Conservation (phyloP, 2,113 vertebrate genomes). For the Microcebus jonahi region DNA sequence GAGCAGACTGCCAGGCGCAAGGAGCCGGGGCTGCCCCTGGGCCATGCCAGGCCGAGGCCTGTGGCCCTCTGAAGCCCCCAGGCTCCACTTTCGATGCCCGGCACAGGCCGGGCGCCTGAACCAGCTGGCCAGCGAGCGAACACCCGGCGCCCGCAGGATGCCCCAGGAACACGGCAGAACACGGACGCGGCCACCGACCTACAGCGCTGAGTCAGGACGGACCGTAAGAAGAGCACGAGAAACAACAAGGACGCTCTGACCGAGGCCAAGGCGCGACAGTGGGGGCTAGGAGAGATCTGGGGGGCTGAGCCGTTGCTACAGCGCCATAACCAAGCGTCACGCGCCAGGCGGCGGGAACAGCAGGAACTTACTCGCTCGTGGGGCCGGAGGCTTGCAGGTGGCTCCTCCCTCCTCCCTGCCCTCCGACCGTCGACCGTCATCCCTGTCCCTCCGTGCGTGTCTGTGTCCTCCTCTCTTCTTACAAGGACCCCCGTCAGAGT, state of each 20-base stretch:
- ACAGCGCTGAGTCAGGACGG: rapidly evolving
- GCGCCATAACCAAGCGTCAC: background rate
- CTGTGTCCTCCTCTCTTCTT: background rate
- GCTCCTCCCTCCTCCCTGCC: rapidly evolving
- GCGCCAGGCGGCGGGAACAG: background rate
- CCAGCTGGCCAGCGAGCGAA: too few relatives aligned
- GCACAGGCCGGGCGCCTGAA: background rate
- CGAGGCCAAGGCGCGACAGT: too few relatives aligned
- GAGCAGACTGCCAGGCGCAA: rapidly evolving
- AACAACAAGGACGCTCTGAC: background rate
- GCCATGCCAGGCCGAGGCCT: background rate
- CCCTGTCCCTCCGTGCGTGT: background rate
- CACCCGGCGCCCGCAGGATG: background rate
- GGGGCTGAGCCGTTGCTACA: background rate
- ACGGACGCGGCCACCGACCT: background rate
- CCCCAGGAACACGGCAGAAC: background rate
- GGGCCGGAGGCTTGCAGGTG: background rate
- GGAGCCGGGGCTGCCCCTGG: rapidly evolving
- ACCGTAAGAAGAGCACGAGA: background rate
- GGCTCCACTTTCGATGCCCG: background rate
- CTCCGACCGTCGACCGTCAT: background rate
- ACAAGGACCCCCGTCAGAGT: background rate
- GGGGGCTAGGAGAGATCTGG: background rate
- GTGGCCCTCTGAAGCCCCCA: rapidly evolving
- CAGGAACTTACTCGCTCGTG: background rate